Percentiles rank a stretch among this genome's conserved stretches.
Conservation (phyloP, 2,888 invertebrate genomes). For the Cremastobaeus sp. region DNA sequence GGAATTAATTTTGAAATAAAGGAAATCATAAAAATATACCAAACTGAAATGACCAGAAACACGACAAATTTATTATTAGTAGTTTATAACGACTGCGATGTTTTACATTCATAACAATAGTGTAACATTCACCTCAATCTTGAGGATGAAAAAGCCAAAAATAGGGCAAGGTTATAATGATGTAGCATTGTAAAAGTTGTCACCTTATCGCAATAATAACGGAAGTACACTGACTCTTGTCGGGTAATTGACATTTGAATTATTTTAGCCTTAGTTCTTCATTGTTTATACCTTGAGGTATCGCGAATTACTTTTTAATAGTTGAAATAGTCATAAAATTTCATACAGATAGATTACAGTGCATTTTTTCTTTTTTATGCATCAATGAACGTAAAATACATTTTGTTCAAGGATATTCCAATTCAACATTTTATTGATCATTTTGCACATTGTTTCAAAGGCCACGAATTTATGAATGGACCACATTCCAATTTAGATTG, state of each 20-base stretch:
- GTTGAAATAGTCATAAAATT: slow-evolving; percentile 62
- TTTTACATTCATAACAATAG: slow-evolving; percentile 50
- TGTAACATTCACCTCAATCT: slow-evolving; percentile 55
- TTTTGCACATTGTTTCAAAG: too few relatives aligned
- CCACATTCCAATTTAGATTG: too few relatives aligned
- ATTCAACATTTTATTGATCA: slow-evolving; percentile 17
- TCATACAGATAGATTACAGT: slow-evolving; percentile 53
- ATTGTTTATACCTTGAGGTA: slow-evolving; percentile 67
- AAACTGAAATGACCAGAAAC: too few relatives aligned
- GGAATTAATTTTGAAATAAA: slow-evolving; percentile 3
- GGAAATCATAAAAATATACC: too few relatives aligned
- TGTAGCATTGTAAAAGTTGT: slow-evolving; percentile 45
- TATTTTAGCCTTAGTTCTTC: slow-evolving; percentile 65
- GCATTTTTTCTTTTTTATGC: slow-evolving; percentile 50
- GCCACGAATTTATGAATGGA: too few relatives aligned
- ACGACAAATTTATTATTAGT: too few relatives aligned
- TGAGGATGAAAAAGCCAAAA: slow-evolving; percentile 26
- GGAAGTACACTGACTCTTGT: slow-evolving; percentile 54
- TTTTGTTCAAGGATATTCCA: slow-evolving; percentile 41
- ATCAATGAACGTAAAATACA: slow-evolving; percentile 52
- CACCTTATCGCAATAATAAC: slow-evolving; percentile 45
- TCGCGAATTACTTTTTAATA: slow-evolving; percentile 67
- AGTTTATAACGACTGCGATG: slow-evolving; percentile 23
- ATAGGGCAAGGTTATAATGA: slow-evolving; percentile 52
- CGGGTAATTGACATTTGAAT: slow-evolving; percentile 61